Evolutionary conservation across 2,113 vertebrate species (phyloP), one percentile per base, ranked within the genome.

Genomic region (Saccopteryx leptura): DNA sequence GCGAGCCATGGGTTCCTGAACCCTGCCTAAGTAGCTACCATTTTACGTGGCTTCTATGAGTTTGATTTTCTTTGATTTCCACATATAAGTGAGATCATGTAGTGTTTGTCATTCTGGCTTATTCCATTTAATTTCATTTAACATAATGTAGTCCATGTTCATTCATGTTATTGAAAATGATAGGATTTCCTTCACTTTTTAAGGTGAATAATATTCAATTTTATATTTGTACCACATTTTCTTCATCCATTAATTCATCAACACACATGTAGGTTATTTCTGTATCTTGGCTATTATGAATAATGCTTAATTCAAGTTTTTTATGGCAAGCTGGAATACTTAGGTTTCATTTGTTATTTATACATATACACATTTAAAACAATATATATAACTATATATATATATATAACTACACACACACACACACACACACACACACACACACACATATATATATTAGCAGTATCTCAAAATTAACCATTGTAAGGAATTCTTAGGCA

Each of bases 291-390:
- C 54, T 86, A 54, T 69, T 90, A 26, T 79, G 50, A 83, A 63
- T 81, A 93, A 65, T 81, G 63, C n/a, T 78, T 95, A 94, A 71
- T 74, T 46, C 24, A 91, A 65, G 31, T n/a, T 33, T 91, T 92
- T 96, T 68, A 93, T 80, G 88, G 33, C 21, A 93, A 76, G 15
- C 54, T 90, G 80, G 46, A 65, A 28, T 60, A 95, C 5, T 54
- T 80, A 50, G 9, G 23, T 61, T 92, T 88, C 24, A 80, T 15
- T 71, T n/a, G 21, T 65, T 15, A 60, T 82, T 39, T 39, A 39
- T 39, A 39, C 39, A 39, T 39, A 39, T 39, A 39, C 39, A 39
- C 39, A 39, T 39, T 39, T 39, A 39, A 39, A 39, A 39, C 39
- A 39, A 39, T 39, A 39, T 39, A 39, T 39, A 39, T 39, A 39